Evolutionary conservation across 2,797 vertebrate species (phyloP).

Genomic region (Liasis olivaceus): DNA sequence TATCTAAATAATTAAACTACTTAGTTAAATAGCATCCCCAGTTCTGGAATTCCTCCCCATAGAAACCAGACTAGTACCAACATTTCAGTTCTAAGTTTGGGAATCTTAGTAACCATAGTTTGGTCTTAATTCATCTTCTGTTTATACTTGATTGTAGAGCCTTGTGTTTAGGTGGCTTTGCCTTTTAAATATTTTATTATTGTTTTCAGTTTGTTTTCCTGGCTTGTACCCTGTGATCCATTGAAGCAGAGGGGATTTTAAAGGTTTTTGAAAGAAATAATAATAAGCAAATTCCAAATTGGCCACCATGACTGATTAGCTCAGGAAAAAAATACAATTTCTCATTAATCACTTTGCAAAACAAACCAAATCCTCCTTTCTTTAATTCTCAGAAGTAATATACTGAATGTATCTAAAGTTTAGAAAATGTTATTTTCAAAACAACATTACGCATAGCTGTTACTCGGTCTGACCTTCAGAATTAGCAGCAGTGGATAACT

Average conservation of each 20-base stretch:
- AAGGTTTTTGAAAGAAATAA: background rate
- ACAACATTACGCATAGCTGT: background rate
- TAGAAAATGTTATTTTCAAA: background rate
- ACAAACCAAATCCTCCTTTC: background rate
- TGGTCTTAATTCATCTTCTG: background rate
- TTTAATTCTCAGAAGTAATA: background rate
- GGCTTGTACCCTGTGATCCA: background rate
- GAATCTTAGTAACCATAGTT: background rate
- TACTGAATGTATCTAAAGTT: background rate
- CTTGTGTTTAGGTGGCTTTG: background rate
- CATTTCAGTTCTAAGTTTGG: background rate
- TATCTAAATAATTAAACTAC: background rate
- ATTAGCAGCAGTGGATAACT: background rate
- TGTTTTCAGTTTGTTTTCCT: background rate
- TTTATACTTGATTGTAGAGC: background rate
- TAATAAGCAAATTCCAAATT: background rate
- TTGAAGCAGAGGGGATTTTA: background rate
- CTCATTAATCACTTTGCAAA: background rate
- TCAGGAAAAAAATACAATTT: background rate
- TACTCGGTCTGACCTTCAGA: background rate
- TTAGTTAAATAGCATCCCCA: background rate
- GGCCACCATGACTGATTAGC: background rate
- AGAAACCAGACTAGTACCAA: background rate
- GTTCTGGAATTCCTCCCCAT: background rate
- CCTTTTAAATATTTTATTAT: background rate